These are phyloP conservation scores for Tupaia chinensis DNA, from an alignment of 2,113 vertebrate genomes.

Conservation along the genomic window DNA sequence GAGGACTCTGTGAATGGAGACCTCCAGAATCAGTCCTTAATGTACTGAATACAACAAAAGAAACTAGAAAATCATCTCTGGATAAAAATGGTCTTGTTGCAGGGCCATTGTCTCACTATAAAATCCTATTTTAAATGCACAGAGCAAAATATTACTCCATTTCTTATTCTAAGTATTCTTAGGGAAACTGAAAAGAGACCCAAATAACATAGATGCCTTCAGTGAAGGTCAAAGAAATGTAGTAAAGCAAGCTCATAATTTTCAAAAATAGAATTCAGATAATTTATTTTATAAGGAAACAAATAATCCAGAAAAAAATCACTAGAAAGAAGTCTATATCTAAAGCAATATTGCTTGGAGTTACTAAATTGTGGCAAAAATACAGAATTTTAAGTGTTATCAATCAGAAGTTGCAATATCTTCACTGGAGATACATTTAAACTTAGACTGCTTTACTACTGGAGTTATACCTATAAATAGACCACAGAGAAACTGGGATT, in stretches of 20 bases:
- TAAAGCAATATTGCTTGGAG: background rate
- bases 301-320: background rate
- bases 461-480: background rate
- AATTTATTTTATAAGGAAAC: conserved; percentile 36
- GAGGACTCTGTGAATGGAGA: background rate
- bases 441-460: background rate
- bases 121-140: conserved; percentile 16
- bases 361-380: background rate
- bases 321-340: background rate
- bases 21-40: background rate
- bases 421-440: background rate
- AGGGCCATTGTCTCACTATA: background rate
- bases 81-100: background rate
- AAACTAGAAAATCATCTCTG: background rate
- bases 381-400: background rate
- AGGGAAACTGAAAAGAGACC: background rate
- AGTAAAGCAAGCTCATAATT: background rate
- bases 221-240: background rate
- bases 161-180: background rate
- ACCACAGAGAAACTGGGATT: background rate
- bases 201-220: background rate
- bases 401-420: background rate
- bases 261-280: conserved; percentile 10
- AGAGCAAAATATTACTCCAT: conserved; percentile 3
- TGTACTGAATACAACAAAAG: background rate